Conservation (phyloP, 2,797 vertebrate species). For the Tadarida brasiliensis region DNA sequence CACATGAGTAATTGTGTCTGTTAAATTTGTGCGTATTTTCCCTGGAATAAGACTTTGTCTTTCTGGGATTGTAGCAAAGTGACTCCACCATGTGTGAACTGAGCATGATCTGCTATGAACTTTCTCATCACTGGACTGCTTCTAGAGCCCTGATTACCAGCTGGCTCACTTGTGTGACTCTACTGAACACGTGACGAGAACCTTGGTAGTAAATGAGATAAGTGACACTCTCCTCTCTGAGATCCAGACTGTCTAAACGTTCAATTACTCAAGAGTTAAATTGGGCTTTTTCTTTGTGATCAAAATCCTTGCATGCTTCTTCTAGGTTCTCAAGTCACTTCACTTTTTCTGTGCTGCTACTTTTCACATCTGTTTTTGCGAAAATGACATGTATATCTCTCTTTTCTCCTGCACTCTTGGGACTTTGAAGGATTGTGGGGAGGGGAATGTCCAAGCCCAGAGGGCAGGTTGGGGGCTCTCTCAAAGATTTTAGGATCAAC, state of each 20-base stretch:
- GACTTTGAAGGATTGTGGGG: neutral
- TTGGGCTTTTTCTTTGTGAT: neutral
- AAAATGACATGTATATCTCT: neutral
- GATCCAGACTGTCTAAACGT: neutral
- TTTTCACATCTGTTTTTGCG: neutral
- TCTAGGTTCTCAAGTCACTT: neutral
- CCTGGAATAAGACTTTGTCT: neutral
- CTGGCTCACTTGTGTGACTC: neutral
- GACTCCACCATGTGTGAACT: accelerated
- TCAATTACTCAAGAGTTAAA: neutral
- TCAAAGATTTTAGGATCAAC: neutral
- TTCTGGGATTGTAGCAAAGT: neutral
- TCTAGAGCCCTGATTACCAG: neutral
- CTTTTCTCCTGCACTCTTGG: neutral
- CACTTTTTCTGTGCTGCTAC: neutral
- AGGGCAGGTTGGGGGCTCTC: neutral
- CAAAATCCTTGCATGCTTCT: neutral
- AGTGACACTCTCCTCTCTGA: neutral
- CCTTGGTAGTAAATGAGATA: neutral
- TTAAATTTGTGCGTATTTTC: neutral
- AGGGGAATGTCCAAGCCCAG: neutral
- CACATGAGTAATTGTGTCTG: neutral
- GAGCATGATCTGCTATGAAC: neutral
- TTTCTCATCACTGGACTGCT: neutral
- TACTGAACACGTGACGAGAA: neutral